These are phyloP conservation scores for Ranitomeya variabilis DNA, from an alignment of 2,113 vertebrate species.

Conservation along the genomic window DNA sequence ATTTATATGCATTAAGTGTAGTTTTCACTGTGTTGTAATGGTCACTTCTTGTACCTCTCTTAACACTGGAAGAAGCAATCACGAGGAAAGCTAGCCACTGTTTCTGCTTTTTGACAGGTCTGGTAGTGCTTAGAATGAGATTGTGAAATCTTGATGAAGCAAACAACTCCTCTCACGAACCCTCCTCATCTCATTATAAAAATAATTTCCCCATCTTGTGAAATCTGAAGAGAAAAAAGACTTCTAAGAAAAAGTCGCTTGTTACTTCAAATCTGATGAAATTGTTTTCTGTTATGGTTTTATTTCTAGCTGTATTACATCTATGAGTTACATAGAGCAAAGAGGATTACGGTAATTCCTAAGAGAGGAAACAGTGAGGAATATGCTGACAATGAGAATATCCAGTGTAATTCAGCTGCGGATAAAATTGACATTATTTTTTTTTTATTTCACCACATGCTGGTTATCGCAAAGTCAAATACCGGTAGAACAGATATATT, in stretches of 20 bases:
- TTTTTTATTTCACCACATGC: no score
- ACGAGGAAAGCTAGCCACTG: neutral
- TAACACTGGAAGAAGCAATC: neutral
- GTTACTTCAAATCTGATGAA: neutral
- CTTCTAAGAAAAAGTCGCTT: neutral
- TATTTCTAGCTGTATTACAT: neutral
- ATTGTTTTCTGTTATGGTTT: neutral
- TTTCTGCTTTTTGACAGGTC: neutral
- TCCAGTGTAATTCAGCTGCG: no score
- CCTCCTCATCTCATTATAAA: neutral
- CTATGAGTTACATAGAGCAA: neutral
- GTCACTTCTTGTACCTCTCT: neutral
- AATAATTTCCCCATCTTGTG: neutral
- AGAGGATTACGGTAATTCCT: neutral
- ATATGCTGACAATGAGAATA: neutral
- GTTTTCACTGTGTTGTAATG: neutral
- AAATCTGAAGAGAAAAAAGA: neutral
- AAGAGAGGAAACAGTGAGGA: neutral
- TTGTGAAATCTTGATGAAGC: constrained; percentile 20
- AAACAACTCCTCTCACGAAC: constrained; percentile 16
- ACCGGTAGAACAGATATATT: no score
- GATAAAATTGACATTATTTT: no score
- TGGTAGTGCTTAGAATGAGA: neutral
- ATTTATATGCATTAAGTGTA: neutral
- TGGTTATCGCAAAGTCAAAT: no score